Conservation (phyloP, 2,797 vertebrate genomes). For the Chaenodraco wilsoni region DNA sequence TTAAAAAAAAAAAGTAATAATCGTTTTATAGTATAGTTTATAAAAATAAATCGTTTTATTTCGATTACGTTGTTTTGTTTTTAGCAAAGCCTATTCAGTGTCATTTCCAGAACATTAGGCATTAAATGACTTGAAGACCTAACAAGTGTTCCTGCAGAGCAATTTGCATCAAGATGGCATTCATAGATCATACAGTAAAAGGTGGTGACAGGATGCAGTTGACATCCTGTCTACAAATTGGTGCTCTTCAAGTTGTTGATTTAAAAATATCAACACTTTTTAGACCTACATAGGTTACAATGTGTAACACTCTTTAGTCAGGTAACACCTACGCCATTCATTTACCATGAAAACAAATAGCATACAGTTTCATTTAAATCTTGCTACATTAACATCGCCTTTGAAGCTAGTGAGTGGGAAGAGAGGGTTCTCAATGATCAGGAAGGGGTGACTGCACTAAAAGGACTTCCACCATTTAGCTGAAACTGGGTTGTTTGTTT, state of each 20-base stretch:
- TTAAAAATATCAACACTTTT: neutral
- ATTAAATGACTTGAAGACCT: constrained; percentile 20
- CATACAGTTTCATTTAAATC: constrained; percentile 14
- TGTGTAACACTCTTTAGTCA: neutral
- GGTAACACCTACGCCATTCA: neutral
- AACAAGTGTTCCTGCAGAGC: constrained; percentile 1
- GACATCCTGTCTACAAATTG: neutral
- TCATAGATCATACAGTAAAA: constrained; percentile 4
- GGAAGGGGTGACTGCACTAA: constrained; percentile 4
- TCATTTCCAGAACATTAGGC: constrained; percentile 24
- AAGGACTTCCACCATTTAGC: constrained; percentile 8
- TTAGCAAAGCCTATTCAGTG: constrained; percentile 19
- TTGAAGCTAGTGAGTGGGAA: constrained; percentile 12
- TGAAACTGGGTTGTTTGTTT: constrained; percentile 22
- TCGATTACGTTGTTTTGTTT: neutral
- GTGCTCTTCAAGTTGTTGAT: neutral
- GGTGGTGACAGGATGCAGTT: neutral
- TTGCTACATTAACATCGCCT: constrained; percentile 10
- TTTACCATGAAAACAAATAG: constrained; percentile 11
- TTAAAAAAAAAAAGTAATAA: too few species aligned
- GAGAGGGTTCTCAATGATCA: constrained; percentile 2
- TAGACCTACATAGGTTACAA: neutral
- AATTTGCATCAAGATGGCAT: constrained; percentile 16
- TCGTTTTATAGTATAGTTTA: too few species aligned
- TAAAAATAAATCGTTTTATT: too few species aligned